phyloP scores from a whole-genome alignment of 2,888 invertebrate genomes.

The Amphimallon solstitiale region DNA sequence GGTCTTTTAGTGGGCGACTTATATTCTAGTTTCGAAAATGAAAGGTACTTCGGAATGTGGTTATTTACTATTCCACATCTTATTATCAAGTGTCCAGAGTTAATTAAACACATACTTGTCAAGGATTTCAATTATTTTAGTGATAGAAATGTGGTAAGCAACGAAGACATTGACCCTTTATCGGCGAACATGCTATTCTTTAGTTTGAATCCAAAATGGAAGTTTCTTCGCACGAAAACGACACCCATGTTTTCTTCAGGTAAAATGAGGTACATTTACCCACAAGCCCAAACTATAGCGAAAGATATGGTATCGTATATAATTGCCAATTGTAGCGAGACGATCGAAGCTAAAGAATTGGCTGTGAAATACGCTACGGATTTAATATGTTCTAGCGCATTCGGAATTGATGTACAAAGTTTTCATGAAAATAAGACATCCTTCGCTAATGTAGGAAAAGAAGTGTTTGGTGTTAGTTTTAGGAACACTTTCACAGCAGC shows the following conservation, averaged over 20 bases:
- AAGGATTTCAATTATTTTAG: slow-evolving; percentile 65
- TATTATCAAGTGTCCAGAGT: slow-evolving; percentile 62
- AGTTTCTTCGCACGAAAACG: slow-evolving; percentile 63
- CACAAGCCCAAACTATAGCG: slow-evolving; percentile 61
- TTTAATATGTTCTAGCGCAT: slow-evolving; percentile 62
- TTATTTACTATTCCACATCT: slow-evolving; percentile 64
- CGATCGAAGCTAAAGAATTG: background rate
- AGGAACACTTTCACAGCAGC: background rate
- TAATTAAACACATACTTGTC: slow-evolving; percentile 63
- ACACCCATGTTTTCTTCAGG: slow-evolving; percentile 67
- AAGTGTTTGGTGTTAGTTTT: background rate
- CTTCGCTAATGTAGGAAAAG: slow-evolving; percentile 57
- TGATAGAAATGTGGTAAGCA: slow-evolving; percentile 62
- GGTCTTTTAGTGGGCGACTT: slow-evolving; percentile 53
- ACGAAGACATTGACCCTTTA: slow-evolving; percentile 60
- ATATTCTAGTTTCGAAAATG: slow-evolving; percentile 51
- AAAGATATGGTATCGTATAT: slow-evolving; percentile 34
- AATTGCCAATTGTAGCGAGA: slow-evolving; percentile 15
- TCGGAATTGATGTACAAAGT: slow-evolving; percentile 62
- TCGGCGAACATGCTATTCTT: slow-evolving; percentile 61
- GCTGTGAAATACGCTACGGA: slow-evolving; percentile 1
- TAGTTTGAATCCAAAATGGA: slow-evolving; percentile 66
- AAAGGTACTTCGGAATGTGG: slow-evolving; percentile 64
- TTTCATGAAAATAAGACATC: slow-evolving; percentile 57
- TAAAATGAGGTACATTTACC: slow-evolving; percentile 67